Evolutionary conservation across 2,797 vertebrate genomes (phyloP).

Genomic region (Dendrocincla tyrannina): DNA sequence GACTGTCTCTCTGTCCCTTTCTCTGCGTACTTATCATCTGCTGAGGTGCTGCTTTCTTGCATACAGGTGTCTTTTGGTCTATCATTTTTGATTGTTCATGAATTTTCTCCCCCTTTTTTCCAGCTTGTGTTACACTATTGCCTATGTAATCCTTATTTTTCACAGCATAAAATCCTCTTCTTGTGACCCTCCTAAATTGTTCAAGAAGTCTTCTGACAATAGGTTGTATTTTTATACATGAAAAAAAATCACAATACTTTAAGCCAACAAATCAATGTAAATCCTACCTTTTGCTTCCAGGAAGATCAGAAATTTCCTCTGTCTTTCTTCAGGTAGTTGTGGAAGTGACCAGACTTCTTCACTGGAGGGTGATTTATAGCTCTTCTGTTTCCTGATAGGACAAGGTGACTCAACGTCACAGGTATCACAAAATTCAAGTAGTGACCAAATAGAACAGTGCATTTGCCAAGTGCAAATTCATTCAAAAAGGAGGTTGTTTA

Average conservation of each 20-base stretch:
- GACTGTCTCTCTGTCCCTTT: not conserved
- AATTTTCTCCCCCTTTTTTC: not conserved
- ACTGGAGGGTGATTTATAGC: slow-evolving; percentile 22
- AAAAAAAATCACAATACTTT: not conserved
- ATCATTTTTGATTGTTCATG: not conserved
- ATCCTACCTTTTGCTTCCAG: slow-evolving; percentile 12
- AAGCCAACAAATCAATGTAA: not conserved
- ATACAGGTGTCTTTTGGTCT: not conserved
- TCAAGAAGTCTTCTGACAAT: not conserved
- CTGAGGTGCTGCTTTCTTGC: not conserved
- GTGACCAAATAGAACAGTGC: not conserved
- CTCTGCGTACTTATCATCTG: not conserved
- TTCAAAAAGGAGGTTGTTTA: not conserved
- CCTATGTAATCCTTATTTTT: not conserved
- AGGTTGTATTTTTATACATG: not conserved
- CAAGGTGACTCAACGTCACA: slow-evolving; percentile 21
- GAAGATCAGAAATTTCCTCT: not conserved
- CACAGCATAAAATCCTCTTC: not conserved
- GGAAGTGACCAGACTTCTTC: not conserved
- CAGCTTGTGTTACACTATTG: not conserved
- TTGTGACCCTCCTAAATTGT: not conserved
- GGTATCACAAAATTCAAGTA: not conserved
- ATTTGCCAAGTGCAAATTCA: not conserved
- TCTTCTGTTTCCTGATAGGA: slow-evolving; percentile 64
- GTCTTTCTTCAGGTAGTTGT: not conserved